Percentiles rank a stretch among this genome's conserved stretches.
phyloP scores from a whole-genome alignment of 1,140 invertebrate species.

The Ptiloglossa arizonensis region DNA sequence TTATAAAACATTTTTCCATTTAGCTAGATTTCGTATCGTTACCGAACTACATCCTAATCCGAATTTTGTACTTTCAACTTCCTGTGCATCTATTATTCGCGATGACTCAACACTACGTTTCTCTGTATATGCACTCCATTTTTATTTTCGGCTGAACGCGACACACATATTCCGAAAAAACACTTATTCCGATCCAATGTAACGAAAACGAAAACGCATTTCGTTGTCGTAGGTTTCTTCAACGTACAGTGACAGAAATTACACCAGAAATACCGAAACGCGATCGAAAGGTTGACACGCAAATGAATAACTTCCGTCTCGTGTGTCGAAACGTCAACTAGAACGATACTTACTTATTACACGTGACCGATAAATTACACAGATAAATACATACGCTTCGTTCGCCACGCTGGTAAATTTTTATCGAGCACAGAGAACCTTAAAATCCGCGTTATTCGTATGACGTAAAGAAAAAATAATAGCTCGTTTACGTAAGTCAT shows the following conservation, averaged over 20 bases:
- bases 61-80: too few relatives aligned
- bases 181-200: background rate
- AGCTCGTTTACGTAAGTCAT: slow-evolving; percentile 6
- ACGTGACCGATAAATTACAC: slow-evolving; percentile 1
- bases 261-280: too few relatives aligned
- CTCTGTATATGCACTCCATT: background rate
- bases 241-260: too few relatives aligned
- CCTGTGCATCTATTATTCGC: background rate
- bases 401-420: background rate
- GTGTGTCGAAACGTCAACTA: background rate
- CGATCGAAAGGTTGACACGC: too few relatives aligned
- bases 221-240: too few relatives aligned
- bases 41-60: too few relatives aligned
- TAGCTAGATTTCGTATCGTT: too few relatives aligned
- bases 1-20: too few relatives aligned
- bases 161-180: background rate
- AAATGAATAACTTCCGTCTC: too few relatives aligned
- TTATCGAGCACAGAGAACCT: background rate
- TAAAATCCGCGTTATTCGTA: too few relatives aligned
- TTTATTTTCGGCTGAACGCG: background rate
- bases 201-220: background rate
- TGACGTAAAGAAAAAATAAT: slow-evolving; percentile 16
- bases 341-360: background rate
- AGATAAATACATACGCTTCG: background rate
- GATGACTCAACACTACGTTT: background rate